phyloP scores from a whole-genome alignment of 2,797 vertebrate genomes.

The Decapterus maruadsi region DNA sequence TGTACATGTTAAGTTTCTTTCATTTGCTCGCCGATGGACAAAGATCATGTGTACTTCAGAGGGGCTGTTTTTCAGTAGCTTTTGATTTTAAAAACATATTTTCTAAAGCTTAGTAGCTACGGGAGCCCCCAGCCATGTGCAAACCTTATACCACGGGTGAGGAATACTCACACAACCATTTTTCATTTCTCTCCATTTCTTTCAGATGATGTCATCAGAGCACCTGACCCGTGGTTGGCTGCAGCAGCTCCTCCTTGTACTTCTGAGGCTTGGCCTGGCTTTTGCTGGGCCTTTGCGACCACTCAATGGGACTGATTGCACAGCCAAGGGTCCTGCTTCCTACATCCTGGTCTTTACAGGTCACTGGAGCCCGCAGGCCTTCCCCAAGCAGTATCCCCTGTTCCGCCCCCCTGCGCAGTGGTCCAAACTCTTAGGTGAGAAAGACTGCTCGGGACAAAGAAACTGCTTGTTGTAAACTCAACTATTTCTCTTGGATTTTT shows the following conservation, averaged over 20 bases:
- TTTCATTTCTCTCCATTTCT: slow-evolving; percentile 62
- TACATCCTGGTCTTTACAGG: slow-evolving; percentile 89
- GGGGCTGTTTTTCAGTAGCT: slow-evolving; percentile 11
- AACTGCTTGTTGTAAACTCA: not conserved
- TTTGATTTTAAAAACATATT: slow-evolving; percentile 24
- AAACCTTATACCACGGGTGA: slow-evolving; percentile 16
- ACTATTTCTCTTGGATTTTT: not conserved
- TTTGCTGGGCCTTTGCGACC: slow-evolving; percentile 72
- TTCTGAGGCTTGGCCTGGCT: slow-evolving; percentile 79
- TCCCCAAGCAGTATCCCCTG: slow-evolving; percentile 89
- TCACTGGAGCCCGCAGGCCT: slow-evolving; percentile 87
- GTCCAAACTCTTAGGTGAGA: slow-evolving; percentile 89
- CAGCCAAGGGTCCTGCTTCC: slow-evolving; percentile 84
- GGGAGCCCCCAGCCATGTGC: not conserved
- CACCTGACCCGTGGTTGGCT: slow-evolving; percentile 80
- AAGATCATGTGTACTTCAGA: slow-evolving; percentile 13
- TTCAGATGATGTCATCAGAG: slow-evolving; percentile 85
- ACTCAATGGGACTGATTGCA: slow-evolving; percentile 79
- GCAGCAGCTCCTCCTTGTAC: slow-evolving; percentile 80
- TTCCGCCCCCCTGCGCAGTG: slow-evolving; percentile 90
- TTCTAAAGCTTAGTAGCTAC: slow-evolving; percentile 13
- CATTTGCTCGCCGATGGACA: slow-evolving; percentile 33
- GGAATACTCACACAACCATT: slow-evolving; percentile 31
- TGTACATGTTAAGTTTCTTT: slow-evolving; percentile 31
- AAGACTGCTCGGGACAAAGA: not conserved